phyloP scores from a whole-genome alignment of 2,888 invertebrate genomes.

The Parasteatoda lunata region DNA sequence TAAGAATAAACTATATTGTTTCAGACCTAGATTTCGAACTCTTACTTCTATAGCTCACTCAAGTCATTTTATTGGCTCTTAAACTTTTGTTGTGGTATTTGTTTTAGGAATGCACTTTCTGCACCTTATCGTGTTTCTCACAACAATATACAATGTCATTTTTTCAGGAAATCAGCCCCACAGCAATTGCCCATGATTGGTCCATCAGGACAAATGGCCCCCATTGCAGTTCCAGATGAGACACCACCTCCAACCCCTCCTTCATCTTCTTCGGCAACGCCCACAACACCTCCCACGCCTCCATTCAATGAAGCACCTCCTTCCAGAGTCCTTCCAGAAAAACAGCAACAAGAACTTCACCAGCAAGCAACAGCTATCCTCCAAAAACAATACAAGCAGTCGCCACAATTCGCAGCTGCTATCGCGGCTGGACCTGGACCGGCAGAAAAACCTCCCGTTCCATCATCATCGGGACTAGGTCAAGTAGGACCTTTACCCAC shows the following conservation, averaged over 20 bases:
- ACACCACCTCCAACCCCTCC: constrained; percentile 52
- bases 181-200: constrained; percentile 46
- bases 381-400: constrained; percentile 48
- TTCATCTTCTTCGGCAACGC: constrained; percentile 32
- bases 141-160: neutral
- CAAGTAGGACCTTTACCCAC: neutral
- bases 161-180: constrained; percentile 60
- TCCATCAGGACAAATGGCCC: constrained; percentile 33
- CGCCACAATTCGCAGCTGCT: constrained; percentile 31
- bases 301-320: constrained; percentile 18
- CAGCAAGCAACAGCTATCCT: constrained; percentile 49
- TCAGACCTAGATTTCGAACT: too few species aligned
- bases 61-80: too few species aligned
- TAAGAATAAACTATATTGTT: too few species aligned
- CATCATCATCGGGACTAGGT: constrained; percentile 69
- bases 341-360: constrained; percentile 52
- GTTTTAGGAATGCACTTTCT: too few species aligned
- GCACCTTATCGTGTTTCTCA: too few species aligned
- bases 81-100: too few species aligned
- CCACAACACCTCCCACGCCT: constrained; percentile 52
- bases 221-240: constrained; percentile 55
- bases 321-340: constrained; percentile 33
- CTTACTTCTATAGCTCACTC: too few species aligned
- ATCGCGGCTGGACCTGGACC: constrained; percentile 71
- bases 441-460: neutral